phyloP scores from a whole-genome alignment of 2,888 invertebrate species.

The Ctenicera cuprea region DNA sequence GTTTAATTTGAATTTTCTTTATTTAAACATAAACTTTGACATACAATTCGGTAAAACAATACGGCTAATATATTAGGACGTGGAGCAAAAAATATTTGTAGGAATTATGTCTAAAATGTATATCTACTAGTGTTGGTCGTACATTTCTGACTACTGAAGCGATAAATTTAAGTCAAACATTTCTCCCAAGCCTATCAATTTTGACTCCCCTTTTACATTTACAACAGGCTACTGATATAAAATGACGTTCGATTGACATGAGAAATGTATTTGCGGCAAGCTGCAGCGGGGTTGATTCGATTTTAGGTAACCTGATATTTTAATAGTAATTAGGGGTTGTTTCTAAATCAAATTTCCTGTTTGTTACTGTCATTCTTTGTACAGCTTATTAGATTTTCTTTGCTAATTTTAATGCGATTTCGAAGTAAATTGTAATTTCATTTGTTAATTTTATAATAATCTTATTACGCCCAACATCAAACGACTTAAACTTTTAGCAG shows the following conservation, averaged over 20 bases:
- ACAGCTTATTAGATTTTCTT: constrained; percentile 48
- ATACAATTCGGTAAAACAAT: no score
- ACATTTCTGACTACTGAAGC: constrained; percentile 46
- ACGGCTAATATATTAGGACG: no score
- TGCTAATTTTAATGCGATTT: constrained; percentile 40
- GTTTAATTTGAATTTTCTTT: no score
- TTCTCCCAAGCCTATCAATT: constrained; percentile 52
- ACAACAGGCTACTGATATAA: constrained; percentile 53
- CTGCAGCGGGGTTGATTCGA: constrained; percentile 52
- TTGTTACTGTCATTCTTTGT: constrained; percentile 53
- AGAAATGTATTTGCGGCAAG: constrained; percentile 56
- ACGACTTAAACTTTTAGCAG: constrained; percentile 2
- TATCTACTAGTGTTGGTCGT: constrained; percentile 33
- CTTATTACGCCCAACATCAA: constrained; percentile 25
- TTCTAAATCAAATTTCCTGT: constrained; percentile 51
- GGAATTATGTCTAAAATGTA: no score
- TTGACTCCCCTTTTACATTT: constrained; percentile 53
- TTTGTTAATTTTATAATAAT: constrained; percentile 33
- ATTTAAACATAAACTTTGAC: no score
- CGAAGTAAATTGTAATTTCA: constrained; percentile 38
- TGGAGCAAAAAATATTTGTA: no score
- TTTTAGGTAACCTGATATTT: constrained; percentile 58
- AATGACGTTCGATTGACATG: constrained; percentile 58
- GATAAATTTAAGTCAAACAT: constrained; percentile 57
- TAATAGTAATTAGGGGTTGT: constrained; percentile 56